Conservation (phyloP, 2,113 vertebrate species). For the Cyprinus carpio region DNA sequence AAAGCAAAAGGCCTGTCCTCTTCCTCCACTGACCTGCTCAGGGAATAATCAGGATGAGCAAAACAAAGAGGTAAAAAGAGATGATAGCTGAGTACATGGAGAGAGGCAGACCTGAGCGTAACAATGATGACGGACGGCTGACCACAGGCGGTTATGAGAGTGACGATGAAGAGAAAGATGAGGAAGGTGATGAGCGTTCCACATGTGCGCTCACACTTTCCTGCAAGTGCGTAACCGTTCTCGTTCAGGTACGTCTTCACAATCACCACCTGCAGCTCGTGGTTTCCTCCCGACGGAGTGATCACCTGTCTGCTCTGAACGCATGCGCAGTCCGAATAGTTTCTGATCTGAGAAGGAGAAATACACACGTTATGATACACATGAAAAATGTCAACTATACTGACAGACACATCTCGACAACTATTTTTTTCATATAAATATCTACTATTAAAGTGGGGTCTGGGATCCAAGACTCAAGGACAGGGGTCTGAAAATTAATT, state of each 20-base stretch:
- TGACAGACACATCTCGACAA: not conserved
- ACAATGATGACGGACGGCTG: constrained; percentile 98
- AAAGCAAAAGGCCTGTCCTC: constrained; percentile 95
- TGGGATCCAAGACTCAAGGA: too few relatives aligned
- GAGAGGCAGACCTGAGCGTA: constrained; percentile 86
- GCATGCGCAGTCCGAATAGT: constrained; percentile 96
- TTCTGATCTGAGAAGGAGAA: constrained; percentile 77
- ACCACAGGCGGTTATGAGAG: constrained; percentile 95
- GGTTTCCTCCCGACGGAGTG: constrained; percentile 85
- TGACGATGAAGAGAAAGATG: constrained; percentile 97
- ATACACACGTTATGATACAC: not conserved
- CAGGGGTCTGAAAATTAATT: too few relatives aligned
- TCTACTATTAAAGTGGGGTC: not conserved
- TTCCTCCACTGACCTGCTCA: constrained; percentile 90
- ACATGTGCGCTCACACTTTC: constrained; percentile 93
- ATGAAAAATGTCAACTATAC: not conserved
- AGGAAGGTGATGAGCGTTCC: constrained; percentile 96
- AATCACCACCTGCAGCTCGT: constrained; percentile 93
- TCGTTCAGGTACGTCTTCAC: constrained; percentile 98
- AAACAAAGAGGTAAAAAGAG: not conserved
- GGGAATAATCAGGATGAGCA: not conserved
- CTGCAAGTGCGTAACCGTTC: constrained; percentile 90
- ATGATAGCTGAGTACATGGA: not conserved
- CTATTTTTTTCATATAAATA: not conserved
- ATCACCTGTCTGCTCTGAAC: constrained; percentile 98